Evolutionary conservation across 2,113 vertebrate species (phyloP), one percentile per base, ranked within the genome.

Genomic region (Corythoichthys haematopterus): DNA sequence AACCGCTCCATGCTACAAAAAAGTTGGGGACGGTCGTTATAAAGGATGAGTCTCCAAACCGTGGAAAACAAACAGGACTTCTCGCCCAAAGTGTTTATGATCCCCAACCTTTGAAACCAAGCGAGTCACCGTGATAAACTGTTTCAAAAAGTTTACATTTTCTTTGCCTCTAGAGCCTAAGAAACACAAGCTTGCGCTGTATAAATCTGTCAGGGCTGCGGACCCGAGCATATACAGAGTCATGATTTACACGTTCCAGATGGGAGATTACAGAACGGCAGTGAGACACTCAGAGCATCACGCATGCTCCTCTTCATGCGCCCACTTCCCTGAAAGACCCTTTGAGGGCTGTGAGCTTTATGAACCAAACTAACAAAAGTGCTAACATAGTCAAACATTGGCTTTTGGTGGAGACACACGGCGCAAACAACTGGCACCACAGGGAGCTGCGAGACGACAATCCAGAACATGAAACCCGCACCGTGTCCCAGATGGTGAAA

Each of bases 191-290:
- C 87, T 85, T 28, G 74, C 13, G 68, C 64, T 61, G 83, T 84
- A 85, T 91, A 91, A 92, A 92, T 91, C 90, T 90, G 88, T 85
- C 87, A 89, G 84, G 73, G 76, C 73, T 72, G 78, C 80, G 72
- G 77, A 76, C 87, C 76, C 84, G 82, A 91, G 84, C 85, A 74
- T 87, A 84, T 84, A 89, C 85, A 88, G 80, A 88, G 82, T 76
- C 79, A 74, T 91, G 89, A 91, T 92, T 92, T 91, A 91, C 87
- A 86, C 84, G 67, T 85, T 89, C 87, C 90, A 92, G 89, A 90
- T 91, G 90, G 82, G 69, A 84, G 84, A 85, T 85, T 88, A 85
- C 71, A 80, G 83, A 72, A 80, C 79, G 81, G 75, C 52, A 79
- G 72, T 71, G 74, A 84, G 75, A 74, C 78, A 69, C 72, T 62